These are phyloP conservation scores for Takifugu bimaculatus DNA, from an alignment of 2,113 vertebrate species.

Conservation along the genomic window DNA sequence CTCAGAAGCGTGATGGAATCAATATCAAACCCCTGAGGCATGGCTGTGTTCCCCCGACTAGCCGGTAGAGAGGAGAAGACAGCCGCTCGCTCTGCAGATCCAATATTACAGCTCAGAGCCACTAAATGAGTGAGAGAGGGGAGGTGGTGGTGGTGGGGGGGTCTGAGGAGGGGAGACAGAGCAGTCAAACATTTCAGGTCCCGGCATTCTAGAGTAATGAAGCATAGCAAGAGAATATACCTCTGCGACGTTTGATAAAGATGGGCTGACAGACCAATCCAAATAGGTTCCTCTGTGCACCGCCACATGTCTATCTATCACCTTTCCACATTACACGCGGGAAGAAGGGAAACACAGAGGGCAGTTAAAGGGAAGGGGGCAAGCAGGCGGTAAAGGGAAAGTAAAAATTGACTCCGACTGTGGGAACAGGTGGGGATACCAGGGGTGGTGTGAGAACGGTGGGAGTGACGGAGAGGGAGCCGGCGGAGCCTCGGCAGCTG, in stretches of 20 bases:
- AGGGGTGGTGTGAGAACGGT: slow-evolving; percentile 33
- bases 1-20: slow-evolving; percentile 81
- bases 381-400: slow-evolving; percentile 59
- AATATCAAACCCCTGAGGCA: slow-evolving; percentile 76
- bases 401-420: slow-evolving; percentile 65
- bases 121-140: slow-evolving; percentile 56
- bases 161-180: slow-evolving; percentile 73
- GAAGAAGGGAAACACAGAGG: slow-evolving; percentile 46
- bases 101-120: slow-evolving; percentile 56
- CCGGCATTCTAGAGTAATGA: slow-evolving; percentile 97
- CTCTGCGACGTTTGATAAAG: slow-evolving; percentile 99
- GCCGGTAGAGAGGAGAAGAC: slow-evolving; percentile 54
- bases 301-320: slow-evolving; percentile 91
- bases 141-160: slow-evolving; percentile 33
- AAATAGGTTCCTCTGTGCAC: slow-evolving; percentile 97
- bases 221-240: slow-evolving; percentile 98
- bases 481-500: slow-evolving; percentile 82
- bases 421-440: slow-evolving; percentile 54
- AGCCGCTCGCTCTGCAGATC: slow-evolving; percentile 65
- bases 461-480: slow-evolving; percentile 50
- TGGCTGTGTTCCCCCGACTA: slow-evolving; percentile 58
- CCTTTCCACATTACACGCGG: slow-evolving; percentile 71
- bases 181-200: slow-evolving; percentile 97
- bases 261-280: slow-evolving; percentile 98
- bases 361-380: slow-evolving; percentile 35